Evolutionary conservation across 2,113 vertebrate genomes (phyloP), one percentile per base, ranked within the genome.

Genomic region (Gorsachius goisagi): DNA sequence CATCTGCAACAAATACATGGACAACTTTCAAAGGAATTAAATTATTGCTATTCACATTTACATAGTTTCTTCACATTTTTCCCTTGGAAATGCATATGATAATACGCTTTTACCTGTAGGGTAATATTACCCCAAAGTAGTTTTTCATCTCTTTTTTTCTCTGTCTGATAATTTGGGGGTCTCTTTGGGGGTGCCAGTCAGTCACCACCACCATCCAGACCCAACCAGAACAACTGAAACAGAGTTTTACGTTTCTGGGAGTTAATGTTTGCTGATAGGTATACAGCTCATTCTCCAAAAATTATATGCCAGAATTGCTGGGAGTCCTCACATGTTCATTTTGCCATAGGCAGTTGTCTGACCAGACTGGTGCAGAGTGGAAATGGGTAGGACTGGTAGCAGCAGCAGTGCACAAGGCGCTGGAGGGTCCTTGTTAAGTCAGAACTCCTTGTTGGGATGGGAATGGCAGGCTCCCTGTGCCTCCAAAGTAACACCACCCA

Each of bases 361-460:
- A 30, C 15, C 27, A 50, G 33, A 32, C 9, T 23, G 16, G 23
- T 59, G 37, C 27, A 32, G 23, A 9, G 39, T 67, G 28, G 26
- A 32, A 87, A 44, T 6, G 20, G 7, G 22, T 13, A 60, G 32
- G 39, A 33, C 5, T 32, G n/a, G 32, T 18, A 67, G 32, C 47
- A 68, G 53, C 72, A 90, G 55, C 30, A 55, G 26, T 0, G 0
- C 39, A 12, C 11, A 39, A 20, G 15, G 8, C 0, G 1, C 44
- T 74, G 39, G 33, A 33, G 23, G 22, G 12, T 33, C 47, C 8
- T 55, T n/a, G 20, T 35, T 33, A 33, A 56, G 10, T 26, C 16
- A 16, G 37, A 37, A 18, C 10, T 45, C 17, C 15, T 3, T 3
- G 2, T 15, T 0, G 1, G 30, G 13, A 66, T 1, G 2, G 12